A percentile compares a stretch with the other conserved stretches of the same genome.
Conservation (phyloP, 2,797 vertebrate species). For the Chaetophractus vellerosus region DNA sequence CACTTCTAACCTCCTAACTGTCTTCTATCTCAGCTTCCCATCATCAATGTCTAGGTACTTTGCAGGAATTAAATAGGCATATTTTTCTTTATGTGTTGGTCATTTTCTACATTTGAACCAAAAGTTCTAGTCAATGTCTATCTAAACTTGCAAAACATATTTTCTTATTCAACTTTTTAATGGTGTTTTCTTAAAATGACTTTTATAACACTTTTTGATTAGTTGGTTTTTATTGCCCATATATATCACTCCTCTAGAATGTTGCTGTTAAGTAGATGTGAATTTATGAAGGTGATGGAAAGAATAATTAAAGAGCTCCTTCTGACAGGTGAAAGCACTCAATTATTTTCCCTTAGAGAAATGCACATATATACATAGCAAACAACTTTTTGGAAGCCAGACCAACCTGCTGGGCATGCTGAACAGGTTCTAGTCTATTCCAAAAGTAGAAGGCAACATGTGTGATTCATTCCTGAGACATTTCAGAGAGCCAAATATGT, state of each 20-base stretch:
- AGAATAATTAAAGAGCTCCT: conserved; percentile 40
- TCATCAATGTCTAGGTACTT: not conserved
- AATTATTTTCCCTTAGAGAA: conserved; percentile 47
- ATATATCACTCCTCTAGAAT: not conserved
- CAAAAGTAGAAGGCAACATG: conserved; percentile 60
- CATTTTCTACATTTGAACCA: conserved; percentile 42
- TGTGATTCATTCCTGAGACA: conserved; percentile 67
- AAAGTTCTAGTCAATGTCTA: conserved; percentile 26
- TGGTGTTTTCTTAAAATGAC: conserved; percentile 39
- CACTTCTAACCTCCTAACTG: not conserved
- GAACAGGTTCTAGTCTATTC: conserved; percentile 65
- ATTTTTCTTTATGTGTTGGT: conserved; percentile 19
- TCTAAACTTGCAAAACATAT: conserved; percentile 41
- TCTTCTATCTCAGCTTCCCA: conserved; percentile 4
- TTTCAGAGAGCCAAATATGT: conserved; percentile 56
- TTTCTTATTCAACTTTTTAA: conserved; percentile 54
- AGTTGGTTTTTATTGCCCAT: conserved; percentile 32
- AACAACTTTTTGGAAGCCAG: conserved; percentile 28
- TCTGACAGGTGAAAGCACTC: conserved; percentile 38
- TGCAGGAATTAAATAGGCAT: conserved; percentile 28
- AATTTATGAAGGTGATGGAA: conserved; percentile 56
- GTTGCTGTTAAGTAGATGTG: conserved; percentile 35
- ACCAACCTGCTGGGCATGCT: conserved; percentile 52
- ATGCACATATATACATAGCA: not conserved
- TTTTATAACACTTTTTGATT: conserved; percentile 55